A percentile compares a stretch with the other conserved stretches of the same genome.
Conservation (phyloP, 2,113 vertebrate genomes). For the Campylomormyrus numenius region DNA sequence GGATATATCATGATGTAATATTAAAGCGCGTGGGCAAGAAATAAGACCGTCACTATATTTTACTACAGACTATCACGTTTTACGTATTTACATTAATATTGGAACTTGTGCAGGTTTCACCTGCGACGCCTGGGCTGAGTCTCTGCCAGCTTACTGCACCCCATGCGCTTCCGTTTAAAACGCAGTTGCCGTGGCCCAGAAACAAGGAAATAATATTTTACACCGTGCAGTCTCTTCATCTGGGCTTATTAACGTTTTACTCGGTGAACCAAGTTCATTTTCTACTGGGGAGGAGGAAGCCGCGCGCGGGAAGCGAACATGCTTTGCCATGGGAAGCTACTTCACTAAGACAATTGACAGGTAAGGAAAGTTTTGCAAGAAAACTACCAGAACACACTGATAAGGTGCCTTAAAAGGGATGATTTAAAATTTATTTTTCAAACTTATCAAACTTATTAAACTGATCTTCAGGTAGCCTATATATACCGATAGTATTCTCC, state of each 20-base stretch:
- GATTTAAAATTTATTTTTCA: neutral
- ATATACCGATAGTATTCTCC: neutral
- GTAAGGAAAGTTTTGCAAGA: constrained; percentile 28
- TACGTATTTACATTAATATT: neutral
- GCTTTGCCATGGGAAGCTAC: constrained; percentile 31
- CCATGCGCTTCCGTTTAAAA: neutral
- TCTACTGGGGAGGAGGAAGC: neutral
- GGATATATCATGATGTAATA: neutral
- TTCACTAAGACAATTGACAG: constrained; percentile 29
- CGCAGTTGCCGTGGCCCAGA: neutral
- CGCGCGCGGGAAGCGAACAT: neutral
- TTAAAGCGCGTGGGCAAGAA: neutral
- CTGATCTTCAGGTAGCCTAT: neutral
- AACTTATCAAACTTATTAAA: neutral
- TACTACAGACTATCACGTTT: neutral
- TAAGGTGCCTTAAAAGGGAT: neutral
- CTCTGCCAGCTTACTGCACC: neutral
- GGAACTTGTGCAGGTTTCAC: neutral
- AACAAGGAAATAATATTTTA: neutral
- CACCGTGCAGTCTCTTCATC: neutral
- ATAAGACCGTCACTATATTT: neutral
- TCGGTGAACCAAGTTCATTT: neutral
- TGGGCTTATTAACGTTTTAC: neutral
- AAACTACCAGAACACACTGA: neutral
- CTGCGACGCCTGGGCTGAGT: neutral